phyloP scores from a whole-genome alignment of 2,888 invertebrate species.

The Tipula vernalis region DNA sequence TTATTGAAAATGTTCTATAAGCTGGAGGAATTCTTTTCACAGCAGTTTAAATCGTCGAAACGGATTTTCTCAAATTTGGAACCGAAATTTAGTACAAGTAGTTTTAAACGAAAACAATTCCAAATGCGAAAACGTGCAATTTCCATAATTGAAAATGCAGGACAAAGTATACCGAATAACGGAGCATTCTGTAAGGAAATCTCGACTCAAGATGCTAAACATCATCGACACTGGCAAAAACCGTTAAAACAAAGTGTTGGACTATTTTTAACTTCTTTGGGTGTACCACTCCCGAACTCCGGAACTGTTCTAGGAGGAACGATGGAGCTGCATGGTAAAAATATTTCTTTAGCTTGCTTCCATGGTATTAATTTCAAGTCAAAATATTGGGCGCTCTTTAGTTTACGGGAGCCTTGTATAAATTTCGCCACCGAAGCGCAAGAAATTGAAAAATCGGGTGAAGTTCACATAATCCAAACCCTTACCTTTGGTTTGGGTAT shows the following conservation, averaged over 20 bases:
- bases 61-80: constrained; percentile 70
- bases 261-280: constrained; percentile 60
- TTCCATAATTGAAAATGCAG: constrained; percentile 21
- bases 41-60: constrained; percentile 93
- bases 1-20: constrained; percentile 93
- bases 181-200: constrained; percentile 20
- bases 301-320: constrained; percentile 78
- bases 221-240: constrained; percentile 92
- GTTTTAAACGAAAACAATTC: constrained; percentile 8
- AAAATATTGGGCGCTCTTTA: constrained; percentile 93
- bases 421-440: constrained; percentile 90
- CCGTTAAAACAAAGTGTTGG: constrained; percentile 72
- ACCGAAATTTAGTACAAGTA: constrained; percentile 30
- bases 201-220: constrained; percentile 50
- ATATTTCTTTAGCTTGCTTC: constrained; percentile 91
- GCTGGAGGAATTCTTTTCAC: constrained; percentile 93
- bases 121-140: background rate
- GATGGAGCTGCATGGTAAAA: constrained; percentile 76
- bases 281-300: constrained; percentile 51
- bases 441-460: constrained; percentile 58
- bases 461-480: constrained; percentile 81
- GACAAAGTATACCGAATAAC: constrained; percentile 31
- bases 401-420: constrained; percentile 82
- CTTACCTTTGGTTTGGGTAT: constrained; percentile 79
- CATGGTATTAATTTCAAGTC: constrained; percentile 95